A percentile compares a stretch with the other conserved stretches of the same genome.
phyloP scores from a whole-genome alignment of 2,888 invertebrate species.

The Drosophila paranaensis region DNA sequence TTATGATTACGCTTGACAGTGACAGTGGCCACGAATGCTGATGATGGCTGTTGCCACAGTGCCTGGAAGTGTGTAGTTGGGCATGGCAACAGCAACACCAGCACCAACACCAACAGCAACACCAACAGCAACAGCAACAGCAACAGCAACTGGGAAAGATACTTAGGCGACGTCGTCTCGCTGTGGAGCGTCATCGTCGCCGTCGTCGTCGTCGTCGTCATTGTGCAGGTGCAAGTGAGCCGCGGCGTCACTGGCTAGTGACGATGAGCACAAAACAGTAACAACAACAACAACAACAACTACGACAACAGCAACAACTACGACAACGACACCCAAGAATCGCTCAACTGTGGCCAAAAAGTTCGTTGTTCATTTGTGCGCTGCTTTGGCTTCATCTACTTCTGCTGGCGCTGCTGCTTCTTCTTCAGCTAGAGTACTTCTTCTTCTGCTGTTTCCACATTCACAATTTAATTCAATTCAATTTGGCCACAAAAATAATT shows the following conservation, averaged over 20 bases:
- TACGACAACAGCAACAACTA: slow-evolving; percentile 39
- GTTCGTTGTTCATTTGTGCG: slow-evolving; percentile 75
- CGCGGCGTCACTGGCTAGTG: slow-evolving; percentile 62
- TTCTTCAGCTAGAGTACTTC: slow-evolving; percentile 18
- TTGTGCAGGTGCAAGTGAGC: slow-evolving; percentile 68
- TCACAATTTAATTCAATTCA: slow-evolving; percentile 78
- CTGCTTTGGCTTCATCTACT: slow-evolving; percentile 61
- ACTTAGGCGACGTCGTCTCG: slow-evolving; percentile 50
- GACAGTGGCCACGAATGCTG: slow-evolving; percentile 71
- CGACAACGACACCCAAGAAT: slow-evolving; percentile 78
- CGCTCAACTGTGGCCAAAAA: slow-evolving; percentile 78
- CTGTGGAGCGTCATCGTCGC: slow-evolving; percentile 42
- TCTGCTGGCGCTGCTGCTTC: neutral
- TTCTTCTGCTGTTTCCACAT: slow-evolving; percentile 44
- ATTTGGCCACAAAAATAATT: slow-evolving; percentile 79
- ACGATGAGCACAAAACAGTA: slow-evolving; percentile 58
- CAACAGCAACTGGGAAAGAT: slow-evolving; percentile 52
- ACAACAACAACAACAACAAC: slow-evolving; percentile 35
- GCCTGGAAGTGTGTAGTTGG: slow-evolving; percentile 58
- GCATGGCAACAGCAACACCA: slow-evolving; percentile 38
- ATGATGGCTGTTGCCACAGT: slow-evolving; percentile 49
- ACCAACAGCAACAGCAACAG: slow-evolving; percentile 29
- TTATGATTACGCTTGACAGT: slow-evolving; percentile 82
- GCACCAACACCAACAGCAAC: slow-evolving; percentile 15
- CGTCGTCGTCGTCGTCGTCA: slow-evolving; percentile 29